Evolutionary conservation across 2,888 invertebrate species (phyloP).

Genomic region (Campoletis raptor): DNA sequence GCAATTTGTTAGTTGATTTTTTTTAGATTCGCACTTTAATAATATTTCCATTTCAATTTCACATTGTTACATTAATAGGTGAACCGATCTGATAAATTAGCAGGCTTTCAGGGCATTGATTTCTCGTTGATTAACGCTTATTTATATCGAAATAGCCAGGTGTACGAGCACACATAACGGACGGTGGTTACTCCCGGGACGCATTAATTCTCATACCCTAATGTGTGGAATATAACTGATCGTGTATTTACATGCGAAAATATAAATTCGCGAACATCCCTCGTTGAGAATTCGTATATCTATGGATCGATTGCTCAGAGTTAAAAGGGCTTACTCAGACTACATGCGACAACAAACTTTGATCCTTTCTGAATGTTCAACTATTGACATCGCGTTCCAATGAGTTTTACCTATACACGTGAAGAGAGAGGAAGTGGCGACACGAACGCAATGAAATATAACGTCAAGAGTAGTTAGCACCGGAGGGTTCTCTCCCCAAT

Average conservation of each 20-base stretch:
- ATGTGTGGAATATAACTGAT: not conserved
- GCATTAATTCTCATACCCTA: constrained; percentile 42
- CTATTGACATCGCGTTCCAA: constrained; percentile 9
- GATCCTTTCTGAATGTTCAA: not conserved
- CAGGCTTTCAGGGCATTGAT: constrained; percentile 53
- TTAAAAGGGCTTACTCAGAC: not conserved
- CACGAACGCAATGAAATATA: constrained; percentile 61
- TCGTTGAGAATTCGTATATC: constrained; percentile 7
- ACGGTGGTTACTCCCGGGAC: constrained; percentile 27
- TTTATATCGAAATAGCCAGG: constrained; percentile 36
- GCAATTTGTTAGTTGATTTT: not conserved
- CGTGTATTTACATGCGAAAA: constrained; percentile 46
- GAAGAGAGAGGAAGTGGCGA: constrained; percentile 59
- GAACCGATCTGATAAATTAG: constrained; percentile 43
- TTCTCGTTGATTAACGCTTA: constrained; percentile 55
- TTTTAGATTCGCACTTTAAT: not conserved
- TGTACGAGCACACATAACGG: constrained; percentile 22
- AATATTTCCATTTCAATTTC: constrained; percentile 12
- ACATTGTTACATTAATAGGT: constrained; percentile 24
- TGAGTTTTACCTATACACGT: constrained; percentile 23
- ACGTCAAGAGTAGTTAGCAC: constrained; percentile 50
- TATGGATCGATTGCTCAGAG: not conserved
- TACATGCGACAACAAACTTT: not conserved
- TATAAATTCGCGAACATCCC: constrained; percentile 56
- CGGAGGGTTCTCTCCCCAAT: constrained; percentile 12